Conservation (phyloP, 1,140 invertebrate genomes). For the Elysia chlorotica region DNA sequence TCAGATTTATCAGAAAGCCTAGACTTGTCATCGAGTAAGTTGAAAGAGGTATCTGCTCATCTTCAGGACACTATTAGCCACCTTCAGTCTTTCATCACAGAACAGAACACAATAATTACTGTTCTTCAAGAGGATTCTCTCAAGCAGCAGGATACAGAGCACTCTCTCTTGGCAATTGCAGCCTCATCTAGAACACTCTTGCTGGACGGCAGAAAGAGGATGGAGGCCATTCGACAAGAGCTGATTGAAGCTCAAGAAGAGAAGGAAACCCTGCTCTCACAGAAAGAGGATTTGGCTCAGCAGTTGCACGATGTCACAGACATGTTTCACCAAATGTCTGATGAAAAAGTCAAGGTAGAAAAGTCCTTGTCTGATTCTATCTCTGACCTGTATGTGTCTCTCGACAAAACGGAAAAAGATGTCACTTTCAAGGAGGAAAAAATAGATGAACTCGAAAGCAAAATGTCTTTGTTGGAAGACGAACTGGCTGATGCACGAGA, state of each 20-base stretch:
- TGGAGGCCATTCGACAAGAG: background rate
- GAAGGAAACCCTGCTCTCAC: background rate
- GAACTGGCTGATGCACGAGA: slow-evolving; percentile 5
- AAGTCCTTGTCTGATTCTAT: background rate
- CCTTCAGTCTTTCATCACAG: slow-evolving; percentile 14
- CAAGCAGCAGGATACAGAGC: slow-evolving; percentile 20
- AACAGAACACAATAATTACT: slow-evolving; percentile 15
- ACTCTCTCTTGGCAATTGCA: slow-evolving; percentile 8
- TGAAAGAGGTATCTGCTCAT: slow-evolving; percentile 12
- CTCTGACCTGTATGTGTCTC: background rate
- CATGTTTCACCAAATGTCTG: slow-evolving; percentile 7
- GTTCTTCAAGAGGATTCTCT: slow-evolving; percentile 16
- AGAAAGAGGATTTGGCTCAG: background rate
- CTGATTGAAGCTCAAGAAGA: background rate
- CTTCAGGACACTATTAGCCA: slow-evolving; percentile 15
- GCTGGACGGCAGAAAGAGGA: slow-evolving; percentile 3
- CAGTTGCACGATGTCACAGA: slow-evolving; percentile 10
- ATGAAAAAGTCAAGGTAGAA: slow-evolving; percentile 12
- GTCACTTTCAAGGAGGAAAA: background rate
- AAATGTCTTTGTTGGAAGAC: slow-evolving; percentile 7
- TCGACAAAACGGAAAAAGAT: slow-evolving; percentile 2
- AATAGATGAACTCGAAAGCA: background rate
- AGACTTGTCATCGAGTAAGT: slow-evolving; percentile 3
- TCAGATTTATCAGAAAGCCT: slow-evolving; percentile 1
- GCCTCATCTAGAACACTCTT: slow-evolving; percentile 6